phyloP scores from a whole-genome alignment of 2,797 vertebrate genomes.

The Enteromius mattozi region DNA sequence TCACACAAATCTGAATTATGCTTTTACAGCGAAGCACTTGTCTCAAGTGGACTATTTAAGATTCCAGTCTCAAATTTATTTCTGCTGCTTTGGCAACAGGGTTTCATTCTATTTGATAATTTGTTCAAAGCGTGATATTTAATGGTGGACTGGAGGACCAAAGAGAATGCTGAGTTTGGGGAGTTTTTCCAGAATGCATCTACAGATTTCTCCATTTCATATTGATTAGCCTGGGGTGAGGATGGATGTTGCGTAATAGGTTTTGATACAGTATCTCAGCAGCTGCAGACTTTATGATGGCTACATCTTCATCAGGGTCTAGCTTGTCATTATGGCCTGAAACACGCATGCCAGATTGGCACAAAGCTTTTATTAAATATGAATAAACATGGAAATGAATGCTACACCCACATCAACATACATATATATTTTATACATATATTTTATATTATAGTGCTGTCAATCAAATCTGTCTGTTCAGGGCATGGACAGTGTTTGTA shows the following conservation, averaged over 20 bases:
- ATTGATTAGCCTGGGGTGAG: conserved; percentile 43
- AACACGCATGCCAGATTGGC: neutral
- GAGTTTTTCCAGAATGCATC: conserved; percentile 33
- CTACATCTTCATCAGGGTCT: neutral
- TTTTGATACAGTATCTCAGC: conserved; percentile 22
- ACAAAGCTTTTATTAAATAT: neutral
- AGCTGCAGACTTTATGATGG: conserved; percentile 4
- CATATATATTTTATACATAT: neutral
- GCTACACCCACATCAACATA: neutral
- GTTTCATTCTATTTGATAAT: conserved; percentile 56
- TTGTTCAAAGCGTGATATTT: conserved; percentile 51
- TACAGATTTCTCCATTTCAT: conserved; percentile 42
- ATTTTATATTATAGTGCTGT: neutral
- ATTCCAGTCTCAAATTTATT: conserved; percentile 30
- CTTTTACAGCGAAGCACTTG: conserved; percentile 1
- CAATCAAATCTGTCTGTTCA: conserved; percentile 4
- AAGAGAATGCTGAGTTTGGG: conserved; percentile 33
- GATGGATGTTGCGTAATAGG: conserved; percentile 26
- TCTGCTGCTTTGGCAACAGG: conserved; percentile 59
- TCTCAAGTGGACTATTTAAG: conserved; percentile 21
- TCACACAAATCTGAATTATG: conserved; percentile 18
- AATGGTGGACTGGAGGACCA: conserved; percentile 37
- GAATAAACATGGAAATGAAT: conserved; percentile 9
- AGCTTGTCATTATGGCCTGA: neutral
- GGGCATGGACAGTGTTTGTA: neutral